Base-by-base conservation (phyloP, 2,888 invertebrate species). In the Troides oblongomaculatus region DNA sequence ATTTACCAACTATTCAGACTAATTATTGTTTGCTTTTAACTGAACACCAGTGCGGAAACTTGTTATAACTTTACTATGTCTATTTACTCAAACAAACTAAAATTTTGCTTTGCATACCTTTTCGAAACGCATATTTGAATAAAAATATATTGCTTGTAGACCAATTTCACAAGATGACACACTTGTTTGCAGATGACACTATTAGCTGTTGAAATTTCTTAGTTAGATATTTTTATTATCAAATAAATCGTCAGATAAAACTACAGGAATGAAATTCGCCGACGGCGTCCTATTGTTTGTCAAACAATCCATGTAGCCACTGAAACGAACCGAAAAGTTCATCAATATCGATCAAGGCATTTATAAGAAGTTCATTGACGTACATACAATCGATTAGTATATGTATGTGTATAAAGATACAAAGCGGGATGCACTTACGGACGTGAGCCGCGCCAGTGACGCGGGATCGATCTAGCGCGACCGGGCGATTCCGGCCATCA, bases 381-480 rank as follows among this genome's bases (percentile, higher is more conserved):
- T 58, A 43, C 25, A 59, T 58, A 43, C 25, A 59, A 36, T 14
- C 18, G 21, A 39, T 62, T 46, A 57, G 62, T 61, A 43, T 53
- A 64, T 36, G 25, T 25, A 46, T n/a, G 21, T 39, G 71, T 69
- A 65, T 72, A 70, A 30, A 71, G 64, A 46, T 12, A 46, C 74
- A 21, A 12, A n/a, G 56, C 69, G 62, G 60, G 59, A 68, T 75
- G 77, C 75, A 77, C 74, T 74, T 68, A 68, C 72, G 67, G 74
- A 67, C 25, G 63, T 53, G 66, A 59, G 70, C 61, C 73, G 75
- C 73, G 73, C 69, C 72, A 69, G 68, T 77, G 79, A 73, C 80
- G 81, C 83, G 80, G 84, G 87, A 88, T 90, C 90, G 90, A 90
- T 90, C 81, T 86, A 90, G 89, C 88, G 81, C 78, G 77, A 79